Conservation (phyloP, 2,113 vertebrate genomes). For the Pionites leucogaster region DNA sequence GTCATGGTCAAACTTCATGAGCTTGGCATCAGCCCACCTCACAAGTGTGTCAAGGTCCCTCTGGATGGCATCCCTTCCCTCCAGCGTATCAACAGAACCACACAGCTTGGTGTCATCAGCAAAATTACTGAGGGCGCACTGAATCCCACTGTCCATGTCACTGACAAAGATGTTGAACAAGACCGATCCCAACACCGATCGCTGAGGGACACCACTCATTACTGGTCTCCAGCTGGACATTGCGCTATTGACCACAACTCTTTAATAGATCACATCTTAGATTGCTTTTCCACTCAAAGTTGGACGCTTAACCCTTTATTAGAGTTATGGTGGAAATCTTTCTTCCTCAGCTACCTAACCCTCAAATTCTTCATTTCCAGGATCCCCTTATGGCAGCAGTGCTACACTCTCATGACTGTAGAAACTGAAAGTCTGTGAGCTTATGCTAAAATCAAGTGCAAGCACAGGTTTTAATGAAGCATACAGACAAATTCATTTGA, state of each 20-base stretch:
- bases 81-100: no score
- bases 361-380: not conserved
- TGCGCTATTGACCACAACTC: no score
- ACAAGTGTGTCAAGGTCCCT: no score
- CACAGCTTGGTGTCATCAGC: no score
- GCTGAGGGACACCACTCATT: no score
- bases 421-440: not conserved
- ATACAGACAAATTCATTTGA: not conserved
- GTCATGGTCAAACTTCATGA: no score
- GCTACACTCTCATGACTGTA: not conserved
- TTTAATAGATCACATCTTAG: not conserved
- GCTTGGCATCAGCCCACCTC: no score
- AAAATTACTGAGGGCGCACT: no score
- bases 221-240: no score
- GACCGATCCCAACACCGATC: rapidly evolving
- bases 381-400: not conserved
- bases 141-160: no score
- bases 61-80: no score
- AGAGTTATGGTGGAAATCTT: not conserved
- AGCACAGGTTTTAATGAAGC: not conserved
- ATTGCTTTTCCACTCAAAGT: not conserved
- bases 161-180: no score
- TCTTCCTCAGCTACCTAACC: not conserved
- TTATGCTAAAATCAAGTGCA: not conserved
- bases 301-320: not conserved